phyloP scores from a whole-genome alignment of 1,140 invertebrate genomes.

The Stratiolaelaps scimitus region DNA sequence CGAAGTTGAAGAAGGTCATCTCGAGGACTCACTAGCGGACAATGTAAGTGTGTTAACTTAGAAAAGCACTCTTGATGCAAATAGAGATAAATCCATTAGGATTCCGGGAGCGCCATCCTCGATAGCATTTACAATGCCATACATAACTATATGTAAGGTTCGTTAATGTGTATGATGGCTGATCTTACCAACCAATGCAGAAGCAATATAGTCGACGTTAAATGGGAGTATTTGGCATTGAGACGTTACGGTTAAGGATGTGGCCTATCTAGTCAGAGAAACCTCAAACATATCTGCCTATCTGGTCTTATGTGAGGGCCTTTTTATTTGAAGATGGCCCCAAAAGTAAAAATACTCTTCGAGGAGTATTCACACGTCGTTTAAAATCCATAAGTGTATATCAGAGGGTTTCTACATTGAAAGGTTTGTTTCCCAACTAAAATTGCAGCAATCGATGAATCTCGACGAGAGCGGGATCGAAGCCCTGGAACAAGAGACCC shows the following conservation, averaged over 20 bases:
- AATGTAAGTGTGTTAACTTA: constrained; percentile 2
- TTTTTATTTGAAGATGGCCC: too few relatives aligned
- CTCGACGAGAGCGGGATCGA: constrained; percentile 25
- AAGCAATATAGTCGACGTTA: too few relatives aligned
- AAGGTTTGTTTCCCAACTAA: background rate
- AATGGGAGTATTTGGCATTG: too few relatives aligned
- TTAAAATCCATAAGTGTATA: background rate
- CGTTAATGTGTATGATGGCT: too few relatives aligned
- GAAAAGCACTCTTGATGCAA: background rate
- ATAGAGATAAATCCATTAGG: background rate
- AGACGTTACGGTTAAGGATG: too few relatives aligned
- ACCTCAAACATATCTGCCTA: too few relatives aligned
- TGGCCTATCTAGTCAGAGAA: too few relatives aligned
- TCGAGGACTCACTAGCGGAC: constrained; percentile 14
- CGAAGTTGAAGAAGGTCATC: constrained; percentile 28
- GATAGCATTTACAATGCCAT: background rate
- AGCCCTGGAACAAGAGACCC: background rate
- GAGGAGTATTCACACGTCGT: background rate
- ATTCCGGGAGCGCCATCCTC: background rate
- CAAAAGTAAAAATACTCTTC: background rate
- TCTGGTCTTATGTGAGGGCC: too few relatives aligned
- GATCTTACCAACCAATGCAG: too few relatives aligned
- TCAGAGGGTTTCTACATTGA: background rate
- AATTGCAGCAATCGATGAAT: constrained; percentile 22
- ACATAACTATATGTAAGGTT: too few relatives aligned